Evolutionary conservation across 2,113 vertebrate genomes (phyloP).

Genomic region (Bufo gargarizans): DNA sequence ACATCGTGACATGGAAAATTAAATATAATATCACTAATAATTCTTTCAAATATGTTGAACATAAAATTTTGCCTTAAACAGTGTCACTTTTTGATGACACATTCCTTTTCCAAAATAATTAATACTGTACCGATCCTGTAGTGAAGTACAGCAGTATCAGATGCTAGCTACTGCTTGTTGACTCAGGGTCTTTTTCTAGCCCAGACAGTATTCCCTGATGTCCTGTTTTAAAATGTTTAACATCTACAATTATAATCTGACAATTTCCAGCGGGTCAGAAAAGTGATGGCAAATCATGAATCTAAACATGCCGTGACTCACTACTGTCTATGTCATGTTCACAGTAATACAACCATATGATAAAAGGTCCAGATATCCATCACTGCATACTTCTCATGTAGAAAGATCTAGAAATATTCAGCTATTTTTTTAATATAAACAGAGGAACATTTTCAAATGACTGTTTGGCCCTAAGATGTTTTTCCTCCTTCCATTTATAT

Average conservation of each 20-base stretch:
- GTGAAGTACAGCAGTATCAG: neutral
- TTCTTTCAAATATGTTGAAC: too few relatives aligned
- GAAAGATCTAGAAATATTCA: slow-evolving; percentile 80
- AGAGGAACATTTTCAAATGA: slow-evolving; percentile 89
- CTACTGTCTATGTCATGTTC: slow-evolving; percentile 40
- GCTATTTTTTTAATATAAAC: slow-evolving; percentile 95
- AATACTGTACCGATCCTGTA: neutral
- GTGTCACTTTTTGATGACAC: too few relatives aligned
- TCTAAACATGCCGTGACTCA: slow-evolving; percentile 11
- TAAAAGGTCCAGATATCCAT: slow-evolving; percentile 31
- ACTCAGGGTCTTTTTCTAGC: neutral
- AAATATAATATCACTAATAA: too few relatives aligned
- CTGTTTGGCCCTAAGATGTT: slow-evolving; percentile 84
- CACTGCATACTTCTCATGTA: slow-evolving; percentile 70
- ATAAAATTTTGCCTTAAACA: too few relatives aligned
- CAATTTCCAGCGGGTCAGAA: slow-evolving; percentile 42
- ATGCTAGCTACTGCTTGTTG: neutral
- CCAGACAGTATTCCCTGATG: slow-evolving; percentile 19
- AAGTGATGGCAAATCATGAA: slow-evolving; percentile 27
- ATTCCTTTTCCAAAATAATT: neutral
- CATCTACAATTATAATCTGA: slow-evolving; percentile 43
- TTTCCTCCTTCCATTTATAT: slow-evolving; percentile 91
- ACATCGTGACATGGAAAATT: too few relatives aligned
- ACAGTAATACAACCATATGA: neutral
- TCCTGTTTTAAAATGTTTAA: neutral